Conservation (phyloP, 2,888 invertebrate genomes). For the Monopis laevigella region DNA sequence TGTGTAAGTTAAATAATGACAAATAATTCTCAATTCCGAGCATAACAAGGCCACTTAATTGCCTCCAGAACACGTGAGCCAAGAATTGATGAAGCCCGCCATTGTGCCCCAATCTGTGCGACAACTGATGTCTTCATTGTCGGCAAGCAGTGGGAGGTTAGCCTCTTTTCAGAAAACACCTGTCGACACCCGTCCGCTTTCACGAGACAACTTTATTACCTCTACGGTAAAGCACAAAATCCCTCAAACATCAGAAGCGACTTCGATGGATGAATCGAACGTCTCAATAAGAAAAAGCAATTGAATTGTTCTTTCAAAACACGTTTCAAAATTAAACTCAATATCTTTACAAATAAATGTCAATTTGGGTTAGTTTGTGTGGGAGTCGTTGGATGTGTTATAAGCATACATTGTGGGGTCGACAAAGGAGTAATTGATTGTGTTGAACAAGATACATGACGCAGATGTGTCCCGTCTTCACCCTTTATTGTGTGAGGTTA, state of each 20-base stretch:
- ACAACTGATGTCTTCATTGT: constrained; percentile 42
- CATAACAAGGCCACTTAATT: constrained; percentile 7
- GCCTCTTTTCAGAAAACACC: constrained; percentile 51
- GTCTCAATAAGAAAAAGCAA: constrained; percentile 33
- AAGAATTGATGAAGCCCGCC: neutral
- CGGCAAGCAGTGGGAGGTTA: constrained; percentile 56
- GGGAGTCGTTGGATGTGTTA: no score
- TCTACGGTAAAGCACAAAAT: neutral
- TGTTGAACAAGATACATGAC: no score
- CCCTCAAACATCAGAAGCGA: constrained; percentile 4
- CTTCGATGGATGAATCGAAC: constrained; percentile 19
- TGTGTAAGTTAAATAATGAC: no score
- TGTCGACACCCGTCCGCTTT: constrained; percentile 32
- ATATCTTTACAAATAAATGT: no score
- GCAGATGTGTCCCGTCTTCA: no score
- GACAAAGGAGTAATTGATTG: no score
- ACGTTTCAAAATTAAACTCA: no score
- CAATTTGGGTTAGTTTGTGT: no score
- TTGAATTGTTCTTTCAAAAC: no score
- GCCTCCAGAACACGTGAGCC: neutral
- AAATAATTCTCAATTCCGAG: no score
- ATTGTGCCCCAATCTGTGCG: constrained; percentile 20
- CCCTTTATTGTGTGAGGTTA: no score
- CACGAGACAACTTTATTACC: constrained; percentile 16
- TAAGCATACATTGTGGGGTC: no score